phyloP scores from a whole-genome alignment of 2,113 vertebrate species.

The Halcyon senegalensis region DNA sequence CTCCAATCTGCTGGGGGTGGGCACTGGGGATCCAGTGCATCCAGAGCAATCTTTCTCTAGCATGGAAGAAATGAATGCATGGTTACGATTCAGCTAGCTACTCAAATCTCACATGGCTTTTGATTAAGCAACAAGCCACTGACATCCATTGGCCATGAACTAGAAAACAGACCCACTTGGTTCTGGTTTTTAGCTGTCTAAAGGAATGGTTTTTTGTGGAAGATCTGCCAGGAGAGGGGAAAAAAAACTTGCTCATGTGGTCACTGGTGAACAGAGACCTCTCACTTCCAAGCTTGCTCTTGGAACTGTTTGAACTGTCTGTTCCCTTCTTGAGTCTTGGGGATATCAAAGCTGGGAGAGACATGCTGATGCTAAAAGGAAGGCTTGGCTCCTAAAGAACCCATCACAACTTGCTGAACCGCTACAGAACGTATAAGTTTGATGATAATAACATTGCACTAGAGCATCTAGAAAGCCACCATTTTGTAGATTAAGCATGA shows the following conservation, averaged over 20 bases:
- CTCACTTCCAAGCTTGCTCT: background rate
- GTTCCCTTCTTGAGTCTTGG: background rate
- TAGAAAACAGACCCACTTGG: background rate
- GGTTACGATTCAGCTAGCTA: background rate
- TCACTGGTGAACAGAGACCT: background rate
- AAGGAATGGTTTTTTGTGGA: background rate
- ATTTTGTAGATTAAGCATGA: background rate
- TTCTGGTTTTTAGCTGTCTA: background rate
- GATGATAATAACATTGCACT: background rate
- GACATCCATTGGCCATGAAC: background rate
- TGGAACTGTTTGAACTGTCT: background rate
- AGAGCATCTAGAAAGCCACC: background rate
- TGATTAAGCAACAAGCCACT: background rate
- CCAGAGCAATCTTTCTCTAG: background rate
- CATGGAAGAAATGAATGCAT: background rate
- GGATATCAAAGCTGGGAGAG: background rate
- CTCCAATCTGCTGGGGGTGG: background rate
- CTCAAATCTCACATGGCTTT: background rate
- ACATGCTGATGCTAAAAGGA: background rate
- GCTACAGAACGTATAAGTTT: fast-evolving
- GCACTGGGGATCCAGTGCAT: background rate
- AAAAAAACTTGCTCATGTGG: background rate
- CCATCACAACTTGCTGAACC: background rate
- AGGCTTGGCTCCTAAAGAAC: background rate
- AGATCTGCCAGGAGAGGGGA: background rate